These are phyloP conservation scores for Diplazon laetatorius DNA, from an alignment of 2,888 invertebrate genomes.

Conservation along the genomic window DNA sequence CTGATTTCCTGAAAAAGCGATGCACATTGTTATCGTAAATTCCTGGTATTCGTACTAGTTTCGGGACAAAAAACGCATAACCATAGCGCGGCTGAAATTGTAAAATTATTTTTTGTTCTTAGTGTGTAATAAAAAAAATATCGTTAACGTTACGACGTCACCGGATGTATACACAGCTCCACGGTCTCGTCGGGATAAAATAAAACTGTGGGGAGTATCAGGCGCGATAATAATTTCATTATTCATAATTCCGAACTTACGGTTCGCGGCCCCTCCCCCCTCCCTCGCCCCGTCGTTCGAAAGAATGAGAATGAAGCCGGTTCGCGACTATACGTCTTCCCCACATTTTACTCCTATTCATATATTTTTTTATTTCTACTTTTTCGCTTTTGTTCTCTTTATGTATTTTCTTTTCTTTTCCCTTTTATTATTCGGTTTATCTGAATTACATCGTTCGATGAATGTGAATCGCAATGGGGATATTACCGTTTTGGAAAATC, in stretches of 20 bases:
- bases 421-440: not conserved
- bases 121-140: constrained; percentile 37
- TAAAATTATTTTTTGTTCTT: constrained; percentile 29
- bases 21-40: not conserved
- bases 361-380: not conserved
- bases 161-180: too few species aligned
- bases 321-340: not conserved
- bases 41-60: not conserved
- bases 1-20: not conserved
- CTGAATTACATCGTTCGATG: constrained; percentile 27
- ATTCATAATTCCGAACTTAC: constrained; percentile 35
- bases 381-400: not conserved
- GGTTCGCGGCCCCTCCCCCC: too few species aligned
- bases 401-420: not conserved
- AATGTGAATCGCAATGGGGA: too few species aligned
- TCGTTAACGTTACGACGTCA: constrained; percentile 25
- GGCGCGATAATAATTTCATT: constrained; percentile 23
- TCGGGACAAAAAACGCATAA: not conserved
- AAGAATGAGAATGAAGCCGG: constrained; percentile 15
- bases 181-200: not conserved
- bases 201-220: constrained; percentile 5
- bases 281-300: too few species aligned
- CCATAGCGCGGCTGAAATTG: not conserved
- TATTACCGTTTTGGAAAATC: too few species aligned
- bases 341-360: constrained; percentile 2